Conservation (phyloP, 2,888 invertebrate species). For the Belgica antarctica region DNA sequence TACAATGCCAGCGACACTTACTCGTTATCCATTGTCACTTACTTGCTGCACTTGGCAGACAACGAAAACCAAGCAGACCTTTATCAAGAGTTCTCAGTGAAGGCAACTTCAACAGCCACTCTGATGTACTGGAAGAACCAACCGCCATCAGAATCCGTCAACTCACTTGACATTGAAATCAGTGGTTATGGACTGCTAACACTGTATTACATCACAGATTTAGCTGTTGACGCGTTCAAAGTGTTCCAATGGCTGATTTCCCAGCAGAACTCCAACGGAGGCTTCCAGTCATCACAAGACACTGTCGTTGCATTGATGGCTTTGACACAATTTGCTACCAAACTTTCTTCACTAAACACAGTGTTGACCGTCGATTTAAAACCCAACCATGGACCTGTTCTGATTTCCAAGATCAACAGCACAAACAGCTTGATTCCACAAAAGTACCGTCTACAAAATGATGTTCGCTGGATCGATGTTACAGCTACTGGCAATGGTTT, state of each 20-base stretch:
- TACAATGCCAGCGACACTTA: slow-evolving; percentile 4
- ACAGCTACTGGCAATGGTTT: background rate
- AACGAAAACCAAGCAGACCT: background rate
- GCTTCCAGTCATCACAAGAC: slow-evolving; percentile 68
- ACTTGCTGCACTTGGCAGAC: background rate
- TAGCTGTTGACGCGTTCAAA: slow-evolving; percentile 19
- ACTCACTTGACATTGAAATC: slow-evolving; percentile 19
- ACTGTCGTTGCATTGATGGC: slow-evolving; percentile 62
- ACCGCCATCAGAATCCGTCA: background rate
- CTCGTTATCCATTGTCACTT: slow-evolving; percentile 13
- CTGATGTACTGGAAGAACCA: slow-evolving; percentile 5
- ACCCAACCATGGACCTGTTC: background rate
- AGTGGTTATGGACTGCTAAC: slow-evolving; percentile 9
- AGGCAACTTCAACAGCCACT: background rate
- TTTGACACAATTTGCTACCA: slow-evolving; percentile 47
- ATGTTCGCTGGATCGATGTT: background rate
- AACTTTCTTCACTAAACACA: background rate
- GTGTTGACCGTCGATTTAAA: background rate
- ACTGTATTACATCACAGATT: slow-evolving; percentile 5
- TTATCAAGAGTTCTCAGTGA: background rate
- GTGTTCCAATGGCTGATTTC: slow-evolving; percentile 19
- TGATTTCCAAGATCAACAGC: background rate
- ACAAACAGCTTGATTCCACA: background rate
- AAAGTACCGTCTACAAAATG: background rate
- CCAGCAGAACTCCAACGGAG: slow-evolving; percentile 62